These are phyloP conservation scores for Germaria angustata DNA, from an alignment of 2,888 invertebrate genomes.

Conservation along the genomic window DNA sequence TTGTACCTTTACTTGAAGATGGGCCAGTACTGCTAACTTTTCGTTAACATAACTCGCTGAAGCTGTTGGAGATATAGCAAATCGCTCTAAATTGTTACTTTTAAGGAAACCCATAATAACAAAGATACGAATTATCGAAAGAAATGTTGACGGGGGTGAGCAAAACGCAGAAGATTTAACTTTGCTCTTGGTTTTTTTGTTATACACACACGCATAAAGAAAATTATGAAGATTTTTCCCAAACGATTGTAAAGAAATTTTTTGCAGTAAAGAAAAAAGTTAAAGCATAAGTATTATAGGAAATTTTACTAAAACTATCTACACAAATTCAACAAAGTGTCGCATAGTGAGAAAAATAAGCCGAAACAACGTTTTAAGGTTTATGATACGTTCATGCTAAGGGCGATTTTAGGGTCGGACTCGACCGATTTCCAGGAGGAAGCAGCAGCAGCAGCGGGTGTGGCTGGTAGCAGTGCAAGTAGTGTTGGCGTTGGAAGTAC, in stretches of 20 bases:
- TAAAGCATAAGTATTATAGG: neutral
- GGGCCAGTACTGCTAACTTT: neutral
- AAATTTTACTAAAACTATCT: neutral
- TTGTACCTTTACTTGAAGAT: neutral
- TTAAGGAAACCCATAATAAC: neutral
- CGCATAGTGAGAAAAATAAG: constrained; percentile 69
- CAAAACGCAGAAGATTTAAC: constrained; percentile 11
- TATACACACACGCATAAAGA: constrained; percentile 51
- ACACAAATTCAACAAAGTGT: constrained; percentile 66
- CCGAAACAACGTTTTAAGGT: constrained; percentile 74
- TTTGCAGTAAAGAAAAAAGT: neutral
- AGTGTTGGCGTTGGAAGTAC: constrained; percentile 62
- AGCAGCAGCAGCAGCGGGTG: constrained; percentile 68
- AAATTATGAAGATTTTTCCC: neutral
- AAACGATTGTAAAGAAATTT: neutral
- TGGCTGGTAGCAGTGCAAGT: constrained; percentile 60
- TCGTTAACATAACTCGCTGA: neutral
- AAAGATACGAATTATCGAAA: neutral
- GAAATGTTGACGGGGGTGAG: neutral
- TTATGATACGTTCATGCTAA: constrained; percentile 80
- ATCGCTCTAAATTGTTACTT: neutral
- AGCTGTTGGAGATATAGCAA: neutral
- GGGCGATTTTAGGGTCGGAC: constrained; percentile 76
- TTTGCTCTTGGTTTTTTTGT: constrained; percentile 29
- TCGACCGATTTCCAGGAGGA: constrained; percentile 76